These are phyloP conservation scores for Clarias platycephalus DNA, from an alignment of 2,797 vertebrate species.

Conservation along the genomic window DNA sequence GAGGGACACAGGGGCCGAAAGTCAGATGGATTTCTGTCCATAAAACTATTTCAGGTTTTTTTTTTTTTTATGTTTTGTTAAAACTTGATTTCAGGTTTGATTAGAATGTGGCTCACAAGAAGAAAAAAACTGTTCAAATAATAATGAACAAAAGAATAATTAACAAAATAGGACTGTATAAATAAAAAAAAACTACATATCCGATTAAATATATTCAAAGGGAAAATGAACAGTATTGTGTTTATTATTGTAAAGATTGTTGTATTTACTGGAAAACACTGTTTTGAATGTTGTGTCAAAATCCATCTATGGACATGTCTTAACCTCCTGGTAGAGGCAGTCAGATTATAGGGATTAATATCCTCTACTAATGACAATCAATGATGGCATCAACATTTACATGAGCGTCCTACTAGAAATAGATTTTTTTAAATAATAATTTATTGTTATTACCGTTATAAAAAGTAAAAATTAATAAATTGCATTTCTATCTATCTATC, in stretches of 20 bases:
- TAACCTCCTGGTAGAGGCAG: not conserved
- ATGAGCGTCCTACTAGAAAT: no score
- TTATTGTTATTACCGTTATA: no score
- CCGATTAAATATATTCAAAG: no score
- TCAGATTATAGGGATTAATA: not conserved
- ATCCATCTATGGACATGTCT: not conserved
- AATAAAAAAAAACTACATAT: no score
- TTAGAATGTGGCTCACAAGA: not conserved
- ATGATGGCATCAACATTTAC: no score
- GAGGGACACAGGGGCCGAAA: slow-evolving; percentile 13
- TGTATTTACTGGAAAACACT: not conserved
- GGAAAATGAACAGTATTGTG: not conserved
- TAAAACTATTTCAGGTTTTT: not conserved
- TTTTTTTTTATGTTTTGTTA: not conserved
- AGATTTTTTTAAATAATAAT: no score
- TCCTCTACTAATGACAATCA: not conserved
- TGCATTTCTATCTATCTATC: no score
- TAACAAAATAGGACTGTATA: no score
- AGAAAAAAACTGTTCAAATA: not conserved
- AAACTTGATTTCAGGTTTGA: not conserved
- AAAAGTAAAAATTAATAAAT: no score
- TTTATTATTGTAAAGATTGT: not conserved
- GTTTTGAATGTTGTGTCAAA: not conserved
- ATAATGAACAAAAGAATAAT: no score
- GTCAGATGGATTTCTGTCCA: not conserved